Conservation (phyloP, 2,113 vertebrate genomes). For the Oceanites oceanicus region DNA sequence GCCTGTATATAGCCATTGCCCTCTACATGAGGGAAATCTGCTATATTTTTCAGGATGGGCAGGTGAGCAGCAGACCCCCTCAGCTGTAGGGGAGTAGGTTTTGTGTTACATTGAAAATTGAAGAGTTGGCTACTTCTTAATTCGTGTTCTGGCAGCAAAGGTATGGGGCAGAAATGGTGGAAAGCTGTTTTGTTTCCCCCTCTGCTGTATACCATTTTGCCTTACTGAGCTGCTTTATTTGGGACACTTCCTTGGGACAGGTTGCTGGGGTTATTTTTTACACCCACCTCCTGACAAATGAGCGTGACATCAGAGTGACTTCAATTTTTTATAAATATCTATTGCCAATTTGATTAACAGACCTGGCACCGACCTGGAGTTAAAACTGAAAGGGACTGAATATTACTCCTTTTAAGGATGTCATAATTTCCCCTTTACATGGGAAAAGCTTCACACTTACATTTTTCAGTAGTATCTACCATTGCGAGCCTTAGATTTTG, state of each 20-base stretch:
- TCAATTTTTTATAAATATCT: background rate
- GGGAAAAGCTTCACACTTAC: background rate
- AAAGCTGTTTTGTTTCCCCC: background rate
- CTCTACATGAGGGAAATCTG: background rate
- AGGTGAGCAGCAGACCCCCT: background rate
- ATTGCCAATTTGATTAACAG: background rate
- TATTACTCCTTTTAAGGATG: background rate
- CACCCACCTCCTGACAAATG: background rate
- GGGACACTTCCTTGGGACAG: background rate
- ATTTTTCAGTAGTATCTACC: background rate
- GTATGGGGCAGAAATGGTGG: background rate
- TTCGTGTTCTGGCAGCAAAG: background rate
- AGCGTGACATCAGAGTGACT: background rate
- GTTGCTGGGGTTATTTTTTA: background rate
- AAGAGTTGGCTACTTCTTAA: background rate
- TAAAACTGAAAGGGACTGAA: background rate
- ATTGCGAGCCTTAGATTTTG: background rate
- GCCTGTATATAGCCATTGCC: background rate
- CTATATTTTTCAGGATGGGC: background rate
- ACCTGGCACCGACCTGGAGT: background rate
- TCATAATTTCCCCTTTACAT: background rate
- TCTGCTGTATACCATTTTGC: background rate
- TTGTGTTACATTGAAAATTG: background rate
- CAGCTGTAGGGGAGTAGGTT: background rate
- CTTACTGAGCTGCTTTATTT: background rate